Evolutionary conservation across 2,888 invertebrate species (phyloP), one percentile per base, ranked within the genome.

Genomic region (Acleris cristana): DNA sequence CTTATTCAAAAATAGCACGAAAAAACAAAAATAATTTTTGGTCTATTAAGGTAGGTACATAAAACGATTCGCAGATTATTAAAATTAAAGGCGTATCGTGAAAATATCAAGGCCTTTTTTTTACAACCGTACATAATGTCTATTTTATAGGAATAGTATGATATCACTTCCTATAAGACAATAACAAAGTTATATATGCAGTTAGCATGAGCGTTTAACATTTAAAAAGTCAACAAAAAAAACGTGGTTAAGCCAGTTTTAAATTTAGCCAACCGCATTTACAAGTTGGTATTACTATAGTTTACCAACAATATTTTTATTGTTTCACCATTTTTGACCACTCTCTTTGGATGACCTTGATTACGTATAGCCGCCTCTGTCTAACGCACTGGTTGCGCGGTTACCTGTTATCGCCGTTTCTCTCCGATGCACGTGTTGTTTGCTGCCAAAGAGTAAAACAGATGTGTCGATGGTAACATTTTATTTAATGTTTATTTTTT

Each of bases 331-430:
- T 83, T 88, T 84, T 80, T 80, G 79, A 79, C 81, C 76, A 70
- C 85, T 86, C 87, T 85, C 86, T 84, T 87, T 79, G 76, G 76
- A 79, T 87, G 73, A 88, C 89, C 90, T 90, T 89, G 90, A 77
- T 83, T 62, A 70, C 73, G 63, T 83, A 70, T 79, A 55, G 65
- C 80, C 72, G 69, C 88, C 87, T 75, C 79, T 75, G 51, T 90
- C 83, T 77, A 14, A 53, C 84, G 49, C 54, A 45, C 26, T 18
- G 52, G 69, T 71, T 78, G 77, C 66, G 53, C 40, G 66, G 69
- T 74, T 77, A 80, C 80, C 80, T 85, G 84, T 70, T 78, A 64
- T 73, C 71, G 75, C 77, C 77, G 64, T 86, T 81, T 86, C 84
- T 72, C 72, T 85, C 77, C 74, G 71, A 75, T 82, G 83, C 88